Percentiles rank a stretch among this genome's conserved stretches.
Evolutionary conservation across 2,113 vertebrate genomes (phyloP).

Genomic region (Eudyptes chrysolophus): DNA sequence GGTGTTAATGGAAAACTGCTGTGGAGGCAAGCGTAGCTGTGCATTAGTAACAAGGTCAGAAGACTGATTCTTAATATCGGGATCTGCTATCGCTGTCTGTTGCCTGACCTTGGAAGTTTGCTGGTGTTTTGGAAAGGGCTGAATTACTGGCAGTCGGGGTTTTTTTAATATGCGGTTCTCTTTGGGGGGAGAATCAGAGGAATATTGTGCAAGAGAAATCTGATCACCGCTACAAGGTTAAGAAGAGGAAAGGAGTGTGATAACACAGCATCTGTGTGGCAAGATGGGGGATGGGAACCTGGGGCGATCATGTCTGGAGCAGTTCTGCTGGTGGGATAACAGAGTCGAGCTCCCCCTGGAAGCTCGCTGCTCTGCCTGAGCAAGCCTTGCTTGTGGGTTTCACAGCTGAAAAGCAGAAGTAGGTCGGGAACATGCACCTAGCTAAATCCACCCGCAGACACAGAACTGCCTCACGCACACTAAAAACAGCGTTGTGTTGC

Average conservation of each 20-base stretch:
- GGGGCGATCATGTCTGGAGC: rapidly evolving
- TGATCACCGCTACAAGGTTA: neutral
- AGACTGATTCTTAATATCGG: neutral
- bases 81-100: neutral
- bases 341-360: neutral
- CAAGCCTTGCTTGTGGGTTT: neutral
- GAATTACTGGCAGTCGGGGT: neutral
- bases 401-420: neutral
- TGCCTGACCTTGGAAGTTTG: neutral
- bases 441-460: neutral
- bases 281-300: neutral
- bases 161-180: neutral
- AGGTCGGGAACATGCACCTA: neutral
- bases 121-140: neutral
- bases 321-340: neutral
- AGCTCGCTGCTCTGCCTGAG: neutral
- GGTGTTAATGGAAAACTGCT: neutral
- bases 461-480: neutral
- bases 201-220: conserved; percentile 12
- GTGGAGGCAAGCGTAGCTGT: neutral
- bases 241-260: neutral
- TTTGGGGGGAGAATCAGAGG: rapidly evolving
- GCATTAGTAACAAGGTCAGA: neutral
- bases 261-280: neutral
- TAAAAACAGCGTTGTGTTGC: neutral